These are phyloP conservation scores for Psammodynastes pulverulentus DNA, from an alignment of 2,113 vertebrate species.

Conservation along the genomic window DNA sequence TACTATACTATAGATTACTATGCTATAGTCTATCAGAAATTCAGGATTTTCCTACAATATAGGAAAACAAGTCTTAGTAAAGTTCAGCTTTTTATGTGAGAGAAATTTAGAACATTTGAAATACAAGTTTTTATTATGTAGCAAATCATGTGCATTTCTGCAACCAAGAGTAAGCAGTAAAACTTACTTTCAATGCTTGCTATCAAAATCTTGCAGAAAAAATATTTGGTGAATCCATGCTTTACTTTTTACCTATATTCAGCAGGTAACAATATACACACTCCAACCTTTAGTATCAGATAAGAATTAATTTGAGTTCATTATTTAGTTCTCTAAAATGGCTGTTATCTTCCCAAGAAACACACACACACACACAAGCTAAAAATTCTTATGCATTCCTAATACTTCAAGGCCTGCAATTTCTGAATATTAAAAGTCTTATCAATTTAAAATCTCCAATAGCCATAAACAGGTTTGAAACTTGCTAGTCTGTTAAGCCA, in stretches of 20 bases:
- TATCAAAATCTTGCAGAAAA: slow-evolving; percentile 22
- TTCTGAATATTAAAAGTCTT: background rate
- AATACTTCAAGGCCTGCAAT: background rate
- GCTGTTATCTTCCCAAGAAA: background rate
- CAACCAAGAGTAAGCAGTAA: background rate
- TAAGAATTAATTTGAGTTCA: background rate
- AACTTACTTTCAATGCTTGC: slow-evolving; percentile 1
- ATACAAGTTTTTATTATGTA: slow-evolving; percentile 1
- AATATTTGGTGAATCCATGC: background rate
- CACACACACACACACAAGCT: background rate
- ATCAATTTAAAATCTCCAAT: background rate
- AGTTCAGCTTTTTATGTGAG: background rate
- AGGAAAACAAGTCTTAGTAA: slow-evolving; percentile 14
- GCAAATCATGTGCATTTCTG: slow-evolving; percentile 14
- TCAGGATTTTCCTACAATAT: slow-evolving; percentile 27
- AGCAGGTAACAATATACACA: background rate
- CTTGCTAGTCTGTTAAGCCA: background rate
- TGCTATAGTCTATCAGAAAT: background rate
- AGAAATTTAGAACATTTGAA: background rate
- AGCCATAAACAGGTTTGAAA: background rate
- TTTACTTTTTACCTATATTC: slow-evolving; percentile 18
- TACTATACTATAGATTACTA: background rate
- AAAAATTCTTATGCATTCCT: background rate
- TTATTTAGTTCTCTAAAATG: background rate
- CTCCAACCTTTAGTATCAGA: background rate